Conservation (phyloP, 2,888 invertebrate genomes). For the Melolontha melolontha region DNA sequence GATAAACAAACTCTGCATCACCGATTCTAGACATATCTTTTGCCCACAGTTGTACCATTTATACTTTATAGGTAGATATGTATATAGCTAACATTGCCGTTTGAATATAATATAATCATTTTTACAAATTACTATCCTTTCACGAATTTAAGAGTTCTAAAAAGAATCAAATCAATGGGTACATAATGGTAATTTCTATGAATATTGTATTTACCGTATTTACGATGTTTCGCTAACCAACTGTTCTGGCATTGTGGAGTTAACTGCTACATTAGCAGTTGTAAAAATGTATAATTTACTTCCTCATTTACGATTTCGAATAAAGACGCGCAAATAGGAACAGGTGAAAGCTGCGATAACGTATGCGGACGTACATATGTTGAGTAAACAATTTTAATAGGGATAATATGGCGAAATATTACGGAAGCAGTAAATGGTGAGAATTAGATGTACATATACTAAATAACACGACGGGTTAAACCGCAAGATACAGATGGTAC, state of each 20-base stretch:
- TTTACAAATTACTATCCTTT: too few species aligned
- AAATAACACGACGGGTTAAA: too few species aligned
- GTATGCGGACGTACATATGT: conserved; percentile 15
- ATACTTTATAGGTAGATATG: too few species aligned
- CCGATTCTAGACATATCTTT: too few species aligned
- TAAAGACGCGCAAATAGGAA: conserved; percentile 22
- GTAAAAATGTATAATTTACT: conserved; percentile 13
- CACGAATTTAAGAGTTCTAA: too few species aligned
- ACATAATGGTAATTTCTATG: neutral
- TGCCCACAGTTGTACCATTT: too few species aligned
- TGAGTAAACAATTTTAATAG: conserved; percentile 16
- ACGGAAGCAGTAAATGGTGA: conserved; percentile 3
- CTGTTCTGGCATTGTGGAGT: conserved; percentile 13
- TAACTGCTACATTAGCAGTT: neutral
- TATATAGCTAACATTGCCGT: too few species aligned
- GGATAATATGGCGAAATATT: conserved; percentile 10
- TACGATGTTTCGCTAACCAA: conserved; percentile 9
- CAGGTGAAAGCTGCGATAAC: conserved; percentile 23
- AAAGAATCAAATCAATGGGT: too few species aligned
- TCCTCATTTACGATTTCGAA: conserved; percentile 20
- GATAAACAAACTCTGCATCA: too few species aligned
- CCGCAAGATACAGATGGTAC: too few species aligned
- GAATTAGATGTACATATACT: too few species aligned
- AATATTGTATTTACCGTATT: neutral
- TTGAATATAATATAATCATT: too few species aligned